Base-by-base conservation (phyloP, 2,888 invertebrate species). In the Noctua pronuba region DNA sequence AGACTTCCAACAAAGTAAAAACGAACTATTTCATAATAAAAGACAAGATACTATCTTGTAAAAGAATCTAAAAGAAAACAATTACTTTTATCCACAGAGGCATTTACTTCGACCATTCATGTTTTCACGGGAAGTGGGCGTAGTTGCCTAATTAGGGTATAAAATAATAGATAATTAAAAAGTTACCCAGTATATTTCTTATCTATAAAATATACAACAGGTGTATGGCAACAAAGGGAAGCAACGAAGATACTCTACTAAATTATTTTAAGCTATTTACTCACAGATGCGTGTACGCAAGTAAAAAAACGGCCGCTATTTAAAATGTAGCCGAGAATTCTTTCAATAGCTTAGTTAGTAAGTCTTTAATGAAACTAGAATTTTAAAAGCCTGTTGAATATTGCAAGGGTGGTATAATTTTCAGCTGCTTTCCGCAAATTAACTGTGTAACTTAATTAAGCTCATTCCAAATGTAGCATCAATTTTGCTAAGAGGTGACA, bases 141-240 rank as follows among this genome's bases (percentile, higher is more conserved):
- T 78, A 67, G 74, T 73, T 73, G 67, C 83, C 86, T 86, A 90
- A 91, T 88, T 89, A 91, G 85, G 84, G 55, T 67, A 74, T 79
- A 80, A 88, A 84, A 84, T 82, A 88, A 90, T 88, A 88, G 84
- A 85, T 87, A 88, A 80, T 87, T 89, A 87, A 88, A 88, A 86
- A 83, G 73, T 82, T 79, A 77, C 77, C 13, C 64, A 77, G 68
- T 67, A 73, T 84, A 81, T 86, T 74, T 81, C 84, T 90, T 89
- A 91, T 91, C 90, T 88, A 82, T 86, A 88, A 83, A 82, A 87
- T 85, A 88, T 80, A 84, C 79, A 88, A 87, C 88, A 88, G 88
- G 87, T 89, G 88, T 70, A 73, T 69, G 21, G 75, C 18, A 77
- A 89, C 82, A 86, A 84, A 85, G 84, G 82, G 77, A 81, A 83